These are phyloP conservation scores for Sitta europaea DNA, from an alignment of 2,113 vertebrate species.

Conservation along the genomic window DNA sequence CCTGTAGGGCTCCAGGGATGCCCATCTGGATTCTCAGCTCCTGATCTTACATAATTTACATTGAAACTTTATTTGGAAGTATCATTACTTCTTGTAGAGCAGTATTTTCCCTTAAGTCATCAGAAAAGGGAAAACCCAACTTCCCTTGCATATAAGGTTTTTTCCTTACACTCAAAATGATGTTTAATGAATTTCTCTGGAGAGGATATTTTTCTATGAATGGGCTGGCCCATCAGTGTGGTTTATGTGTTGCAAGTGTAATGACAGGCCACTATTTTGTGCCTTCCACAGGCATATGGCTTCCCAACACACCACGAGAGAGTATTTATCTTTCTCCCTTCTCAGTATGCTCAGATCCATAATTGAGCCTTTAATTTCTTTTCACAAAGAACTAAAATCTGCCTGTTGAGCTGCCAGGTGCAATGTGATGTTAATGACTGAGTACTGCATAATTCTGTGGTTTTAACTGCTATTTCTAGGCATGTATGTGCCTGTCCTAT, in stretches of 20 bases:
- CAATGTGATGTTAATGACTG: conserved; percentile 53
- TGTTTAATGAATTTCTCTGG: not conserved
- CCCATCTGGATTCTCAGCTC: not conserved
- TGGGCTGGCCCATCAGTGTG: not conserved
- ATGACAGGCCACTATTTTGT: not conserved
- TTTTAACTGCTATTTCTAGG: conserved; percentile 50
- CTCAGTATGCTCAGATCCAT: not conserved
- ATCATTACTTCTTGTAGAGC: accelerated
- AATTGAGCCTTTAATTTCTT: conserved; percentile 46
- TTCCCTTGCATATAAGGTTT: not conserved
- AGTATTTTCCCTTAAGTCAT: not conserved
- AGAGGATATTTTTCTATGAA: not conserved
- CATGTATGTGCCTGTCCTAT: conserved; percentile 9
- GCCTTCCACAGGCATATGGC: not conserved
- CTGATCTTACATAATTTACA: not conserved
- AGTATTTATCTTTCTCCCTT: not conserved
- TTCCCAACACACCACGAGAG: not conserved
- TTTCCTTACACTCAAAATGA: not conserved
- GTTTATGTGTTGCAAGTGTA: not conserved
- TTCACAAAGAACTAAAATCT: conserved; percentile 29
- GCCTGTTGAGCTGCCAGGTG: conserved; percentile 41
- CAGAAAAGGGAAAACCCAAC: not conserved
- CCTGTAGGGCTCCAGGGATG: not conserved
- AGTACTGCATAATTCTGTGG: conserved; percentile 28
- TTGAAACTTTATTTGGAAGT: not conserved